These are phyloP conservation scores for Paratilapia polleni DNA, from an alignment of 2,113 vertebrate genomes.

Conservation along the genomic window DNA sequence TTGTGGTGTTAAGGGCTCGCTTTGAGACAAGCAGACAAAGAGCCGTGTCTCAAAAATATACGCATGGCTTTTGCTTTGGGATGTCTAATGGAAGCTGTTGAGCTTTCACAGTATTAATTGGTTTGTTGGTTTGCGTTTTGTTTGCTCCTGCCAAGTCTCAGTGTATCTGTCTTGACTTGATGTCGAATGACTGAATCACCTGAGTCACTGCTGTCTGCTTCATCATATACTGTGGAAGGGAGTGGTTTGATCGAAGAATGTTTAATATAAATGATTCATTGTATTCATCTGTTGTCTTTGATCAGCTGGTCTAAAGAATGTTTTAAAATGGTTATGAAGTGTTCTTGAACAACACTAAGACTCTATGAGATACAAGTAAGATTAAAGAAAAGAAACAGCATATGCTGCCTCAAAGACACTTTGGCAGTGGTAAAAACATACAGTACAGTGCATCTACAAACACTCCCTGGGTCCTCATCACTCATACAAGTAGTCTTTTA, in stretches of 20 bases:
- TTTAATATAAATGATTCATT: constrained; percentile 3
- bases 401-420: background rate
- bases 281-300: background rate
- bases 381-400: background rate
- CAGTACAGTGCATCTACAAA: background rate
- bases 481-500: background rate
- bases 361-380: background rate
- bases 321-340: background rate
- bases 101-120: constrained; percentile 57
- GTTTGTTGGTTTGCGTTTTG: constrained; percentile 47
- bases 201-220: constrained; percentile 35
- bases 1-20: constrained; percentile 28
- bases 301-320: background rate
- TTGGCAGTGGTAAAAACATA: background rate
- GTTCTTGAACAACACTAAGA: background rate
- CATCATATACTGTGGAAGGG: background rate
- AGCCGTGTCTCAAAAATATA: constrained; percentile 23
- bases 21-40: constrained; percentile 26
- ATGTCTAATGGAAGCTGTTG: constrained; percentile 29
- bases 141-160: constrained; percentile 43
- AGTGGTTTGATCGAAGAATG: background rate
- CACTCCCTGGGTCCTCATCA: background rate
- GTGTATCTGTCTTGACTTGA: constrained; percentile 54
- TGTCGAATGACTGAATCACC: constrained; percentile 40
- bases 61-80: constrained; percentile 21